Conservation (phyloP, 2,797 vertebrate genomes). For the Distichodus sexfasciatus region DNA sequence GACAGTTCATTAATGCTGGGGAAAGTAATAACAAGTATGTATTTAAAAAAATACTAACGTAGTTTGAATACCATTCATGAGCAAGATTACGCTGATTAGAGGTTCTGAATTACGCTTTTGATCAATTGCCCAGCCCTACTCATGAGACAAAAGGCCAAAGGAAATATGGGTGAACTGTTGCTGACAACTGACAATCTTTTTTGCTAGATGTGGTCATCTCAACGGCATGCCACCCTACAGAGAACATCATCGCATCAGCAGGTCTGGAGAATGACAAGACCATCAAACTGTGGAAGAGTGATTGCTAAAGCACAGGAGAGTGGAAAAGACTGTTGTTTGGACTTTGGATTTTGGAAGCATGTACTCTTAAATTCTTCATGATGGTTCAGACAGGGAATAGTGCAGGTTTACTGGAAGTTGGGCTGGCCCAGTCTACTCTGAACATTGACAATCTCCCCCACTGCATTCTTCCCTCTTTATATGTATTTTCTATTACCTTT, state of each 20-base stretch:
- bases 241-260: slow-evolving; percentile 96
- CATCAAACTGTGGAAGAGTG: slow-evolving; percentile 97
- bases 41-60: too few relatives aligned
- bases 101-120: too few relatives aligned
- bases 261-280: slow-evolving; percentile 98
- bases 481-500: not conserved
- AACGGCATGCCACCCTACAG: slow-evolving; percentile 94
- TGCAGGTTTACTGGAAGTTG: slow-evolving; percentile 10
- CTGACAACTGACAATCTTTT: not conserved
- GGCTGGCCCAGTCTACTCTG: slow-evolving; percentile 23
- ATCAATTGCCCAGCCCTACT: too few relatives aligned
- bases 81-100: too few relatives aligned
- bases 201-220: slow-evolving; percentile 90
- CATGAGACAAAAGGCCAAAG: too few relatives aligned
- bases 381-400: slow-evolving; percentile 1
- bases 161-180: not conserved
- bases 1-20: too few relatives aligned
- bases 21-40: too few relatives aligned
- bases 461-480: not conserved
- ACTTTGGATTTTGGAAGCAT: not conserved
- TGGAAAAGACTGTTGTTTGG: slow-evolving; percentile 1
- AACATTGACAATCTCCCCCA: slow-evolving; percentile 14
- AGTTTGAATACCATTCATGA: too few relatives aligned
- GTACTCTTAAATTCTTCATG: not conserved
- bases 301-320: slow-evolving; percentile 79